phyloP scores from a whole-genome alignment of 2,888 invertebrate species.

The Chirona hameri region DNA sequence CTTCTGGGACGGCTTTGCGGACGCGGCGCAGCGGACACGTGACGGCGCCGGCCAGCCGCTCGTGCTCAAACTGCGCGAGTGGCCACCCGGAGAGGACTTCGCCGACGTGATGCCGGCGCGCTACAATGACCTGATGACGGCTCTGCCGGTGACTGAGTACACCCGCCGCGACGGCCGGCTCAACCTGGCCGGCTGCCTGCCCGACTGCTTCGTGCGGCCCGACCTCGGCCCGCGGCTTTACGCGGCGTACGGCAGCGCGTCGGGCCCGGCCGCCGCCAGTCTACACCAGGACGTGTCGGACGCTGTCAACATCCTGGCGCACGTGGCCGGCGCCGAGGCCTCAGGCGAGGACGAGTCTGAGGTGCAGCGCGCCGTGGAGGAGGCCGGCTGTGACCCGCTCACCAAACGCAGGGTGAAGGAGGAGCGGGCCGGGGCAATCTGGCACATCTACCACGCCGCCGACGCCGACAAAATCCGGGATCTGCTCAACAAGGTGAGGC shows the following conservation, averaged over 20 bases:
- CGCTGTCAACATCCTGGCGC: conserved; percentile 95
- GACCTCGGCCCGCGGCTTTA: conserved; percentile 99
- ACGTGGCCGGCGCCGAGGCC: conserved; percentile 77
- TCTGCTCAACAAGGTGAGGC: conserved; percentile 73
- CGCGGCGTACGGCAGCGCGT: conserved; percentile 89
- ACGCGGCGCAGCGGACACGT: conserved; percentile 70
- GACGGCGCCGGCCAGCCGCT: conserved; percentile 73
- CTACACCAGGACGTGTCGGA: conserved; percentile 95
- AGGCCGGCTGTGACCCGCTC: conserved; percentile 86
- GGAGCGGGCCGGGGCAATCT: conserved; percentile 87
- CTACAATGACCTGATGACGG: conserved; percentile 83
- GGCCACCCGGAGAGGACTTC: conserved; percentile 95
- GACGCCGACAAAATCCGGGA: conserved; percentile 96
- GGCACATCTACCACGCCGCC: conserved; percentile 93
- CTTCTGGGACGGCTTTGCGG: conserved; percentile 97
- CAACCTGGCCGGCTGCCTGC: conserved; percentile 53
- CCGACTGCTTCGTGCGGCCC: conserved; percentile 70
- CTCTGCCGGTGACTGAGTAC: conserved; percentile 83
- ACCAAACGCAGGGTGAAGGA: conserved; percentile 72
- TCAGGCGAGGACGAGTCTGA: conserved; percentile 68
- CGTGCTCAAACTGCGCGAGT: conserved; percentile 91
- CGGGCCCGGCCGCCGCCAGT: conserved; percentile 88
- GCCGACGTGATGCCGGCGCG: conserved; percentile 71
- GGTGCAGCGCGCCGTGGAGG: conserved; percentile 82
- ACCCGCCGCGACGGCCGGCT: conserved; percentile 50